These are phyloP conservation scores for Drosophila tropicalis DNA, from an alignment of 1,140 invertebrate genomes.

Conservation along the genomic window DNA sequence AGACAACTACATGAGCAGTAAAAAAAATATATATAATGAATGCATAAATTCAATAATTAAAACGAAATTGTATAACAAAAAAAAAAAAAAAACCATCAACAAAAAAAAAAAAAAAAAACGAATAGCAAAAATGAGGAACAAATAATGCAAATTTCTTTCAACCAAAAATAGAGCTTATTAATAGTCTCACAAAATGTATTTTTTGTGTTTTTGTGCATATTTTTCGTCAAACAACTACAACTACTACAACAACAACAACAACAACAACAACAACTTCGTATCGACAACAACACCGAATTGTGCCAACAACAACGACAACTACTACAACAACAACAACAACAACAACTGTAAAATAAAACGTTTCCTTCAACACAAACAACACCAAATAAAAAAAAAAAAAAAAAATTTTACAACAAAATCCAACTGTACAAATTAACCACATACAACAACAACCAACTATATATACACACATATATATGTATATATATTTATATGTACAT, in stretches of 20 bases:
- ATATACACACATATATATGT: slow-evolving; percentile 45
- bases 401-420: slow-evolving; percentile 33
- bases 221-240: slow-evolving; percentile 66
- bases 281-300: slow-evolving; percentile 63
- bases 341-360: slow-evolving; percentile 41
- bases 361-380: slow-evolving; percentile 39
- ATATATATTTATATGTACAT: background rate
- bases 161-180: slow-evolving; percentile 68
- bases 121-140: slow-evolving; percentile 14
- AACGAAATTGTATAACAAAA: slow-evolving; percentile 34
- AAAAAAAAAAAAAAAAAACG: slow-evolving; percentile 17
- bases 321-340: slow-evolving; percentile 46
- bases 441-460: slow-evolving; percentile 40
- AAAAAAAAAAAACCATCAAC: background rate
- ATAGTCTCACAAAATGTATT: slow-evolving; percentile 83
- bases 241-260: slow-evolving; percentile 54
- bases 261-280: slow-evolving; percentile 50
- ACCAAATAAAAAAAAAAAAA: slow-evolving; percentile 30
- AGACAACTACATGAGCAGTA: slow-evolving; percentile 20
- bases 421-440: slow-evolving; percentile 49
- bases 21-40: slow-evolving; percentile 4
- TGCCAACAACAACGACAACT: slow-evolving; percentile 58
- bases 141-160: slow-evolving; percentile 45
- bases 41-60: slow-evolving; percentile 9
- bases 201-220: slow-evolving; percentile 82